phyloP scores from a whole-genome alignment of 2,797 vertebrate genomes.

The Enoplosus armatus region DNA sequence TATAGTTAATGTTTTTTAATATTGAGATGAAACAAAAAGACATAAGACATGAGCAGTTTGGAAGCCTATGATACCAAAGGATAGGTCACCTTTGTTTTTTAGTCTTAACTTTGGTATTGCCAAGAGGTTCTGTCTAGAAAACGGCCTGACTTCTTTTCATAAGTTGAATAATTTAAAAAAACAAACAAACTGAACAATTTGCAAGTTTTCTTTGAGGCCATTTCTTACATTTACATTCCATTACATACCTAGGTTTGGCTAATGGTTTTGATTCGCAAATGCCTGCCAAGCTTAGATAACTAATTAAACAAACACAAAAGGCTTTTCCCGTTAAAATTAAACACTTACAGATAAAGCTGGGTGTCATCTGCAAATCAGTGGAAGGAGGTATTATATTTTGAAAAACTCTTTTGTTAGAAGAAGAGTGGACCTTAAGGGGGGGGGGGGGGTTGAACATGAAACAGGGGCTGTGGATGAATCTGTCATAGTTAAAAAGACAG shows the following conservation, averaged over 20 bases:
- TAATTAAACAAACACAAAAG: neutral
- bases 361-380: neutral
- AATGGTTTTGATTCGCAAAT: neutral
- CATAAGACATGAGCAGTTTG: neutral
- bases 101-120: neutral
- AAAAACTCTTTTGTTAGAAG: neutral
- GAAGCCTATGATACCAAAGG: neutral
- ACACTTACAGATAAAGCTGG: neutral
- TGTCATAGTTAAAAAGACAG: conserved; percentile 6
- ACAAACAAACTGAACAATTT: neutral
- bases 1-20: neutral
- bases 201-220: neutral
- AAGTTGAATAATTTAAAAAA: neutral
- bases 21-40: too few relatives aligned
- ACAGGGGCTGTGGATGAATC: neutral
- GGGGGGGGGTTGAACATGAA: too few relatives aligned
- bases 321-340: neutral
- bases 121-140: neutral
- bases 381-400: neutral
- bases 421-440: neutral
- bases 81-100: neutral
- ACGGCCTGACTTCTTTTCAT: neutral
- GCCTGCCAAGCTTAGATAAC: neutral
- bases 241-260: too few relatives aligned
- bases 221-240: too few relatives aligned